Conservation (phyloP, 2,888 invertebrate species). For the Salpingus planirostris region DNA sequence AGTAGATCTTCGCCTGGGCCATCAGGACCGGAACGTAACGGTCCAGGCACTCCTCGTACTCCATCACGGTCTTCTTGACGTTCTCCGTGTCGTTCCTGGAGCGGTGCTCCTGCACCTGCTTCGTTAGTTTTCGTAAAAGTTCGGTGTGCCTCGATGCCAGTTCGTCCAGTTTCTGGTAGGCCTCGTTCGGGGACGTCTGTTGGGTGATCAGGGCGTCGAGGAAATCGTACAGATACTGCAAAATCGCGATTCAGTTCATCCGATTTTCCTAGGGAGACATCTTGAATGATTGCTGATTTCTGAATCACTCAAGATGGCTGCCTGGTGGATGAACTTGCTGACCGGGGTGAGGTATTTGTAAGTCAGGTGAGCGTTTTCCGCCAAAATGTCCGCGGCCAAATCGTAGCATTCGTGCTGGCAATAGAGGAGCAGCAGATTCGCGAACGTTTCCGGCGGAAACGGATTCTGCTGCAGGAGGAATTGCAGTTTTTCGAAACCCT, state of each 20-base stretch:
- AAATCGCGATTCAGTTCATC: constrained; percentile 7
- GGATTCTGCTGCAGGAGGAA: constrained; percentile 93
- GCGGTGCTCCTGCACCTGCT: constrained; percentile 88
- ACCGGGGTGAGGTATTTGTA: constrained; percentile 89
- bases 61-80: constrained; percentile 72
- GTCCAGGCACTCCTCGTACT: constrained; percentile 40
- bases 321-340: too few relatives aligned
- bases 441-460: constrained; percentile 96
- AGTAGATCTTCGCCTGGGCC: constrained; percentile 98
- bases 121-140: constrained; percentile 80
- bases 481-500: constrained; percentile 90
- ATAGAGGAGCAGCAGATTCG: constrained; percentile 87
- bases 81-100: constrained; percentile 75
- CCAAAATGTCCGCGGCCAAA: constrained; percentile 93
- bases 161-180: constrained; percentile 91
- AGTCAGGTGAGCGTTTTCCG: constrained; percentile 93
- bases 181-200: constrained; percentile 93
- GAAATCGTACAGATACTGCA: constrained; percentile 84
- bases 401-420: constrained; percentile 97
- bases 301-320: too few relatives aligned
- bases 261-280: too few relatives aligned
- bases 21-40: constrained; percentile 95
- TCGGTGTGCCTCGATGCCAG: constrained; percentile 88
- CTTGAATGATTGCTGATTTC: too few relatives aligned
- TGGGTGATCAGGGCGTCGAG: constrained; percentile 94